phyloP scores from a whole-genome alignment of 2,888 invertebrate species.

The Nemapogon koenigi region DNA sequence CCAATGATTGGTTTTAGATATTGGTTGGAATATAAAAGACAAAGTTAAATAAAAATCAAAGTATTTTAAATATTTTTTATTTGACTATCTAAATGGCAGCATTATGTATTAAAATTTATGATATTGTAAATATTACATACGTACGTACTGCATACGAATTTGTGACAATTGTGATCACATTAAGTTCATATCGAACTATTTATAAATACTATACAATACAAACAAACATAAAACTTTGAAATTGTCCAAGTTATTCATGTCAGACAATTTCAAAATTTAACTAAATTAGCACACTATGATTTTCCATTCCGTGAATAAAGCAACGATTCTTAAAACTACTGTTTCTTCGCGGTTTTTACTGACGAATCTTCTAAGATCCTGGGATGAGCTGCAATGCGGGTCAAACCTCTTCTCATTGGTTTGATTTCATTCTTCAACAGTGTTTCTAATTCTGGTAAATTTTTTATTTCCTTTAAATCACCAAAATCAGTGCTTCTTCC shows the following conservation, averaged over 20 bases:
- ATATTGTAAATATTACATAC: constrained; percentile 36
- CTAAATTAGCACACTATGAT: too few relatives aligned
- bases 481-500: constrained; percentile 38
- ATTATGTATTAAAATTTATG: constrained; percentile 5
- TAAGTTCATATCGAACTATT: neutral
- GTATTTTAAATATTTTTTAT: constrained; percentile 5
- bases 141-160: constrained; percentile 19
- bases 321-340: neutral
- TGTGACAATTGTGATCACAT: too few relatives aligned
- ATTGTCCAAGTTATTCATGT: constrained; percentile 49
- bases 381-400: constrained; percentile 35
- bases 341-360: neutral
- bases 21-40: too few relatives aligned
- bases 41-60: neutral
- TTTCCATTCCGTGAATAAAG: too few relatives aligned
- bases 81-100: constrained; percentile 17
- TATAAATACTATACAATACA: neutral
- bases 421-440: constrained; percentile 46
- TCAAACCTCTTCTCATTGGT: constrained; percentile 29
- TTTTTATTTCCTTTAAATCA: constrained; percentile 47
- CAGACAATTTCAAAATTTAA: constrained; percentile 56
- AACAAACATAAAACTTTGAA: constrained; percentile 34
- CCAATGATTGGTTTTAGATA: too few relatives aligned
- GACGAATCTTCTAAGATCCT: constrained; percentile 24
- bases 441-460: constrained; percentile 39